phyloP scores from a whole-genome alignment of 2,888 invertebrate genomes.

The Leptopilina myrica region DNA sequence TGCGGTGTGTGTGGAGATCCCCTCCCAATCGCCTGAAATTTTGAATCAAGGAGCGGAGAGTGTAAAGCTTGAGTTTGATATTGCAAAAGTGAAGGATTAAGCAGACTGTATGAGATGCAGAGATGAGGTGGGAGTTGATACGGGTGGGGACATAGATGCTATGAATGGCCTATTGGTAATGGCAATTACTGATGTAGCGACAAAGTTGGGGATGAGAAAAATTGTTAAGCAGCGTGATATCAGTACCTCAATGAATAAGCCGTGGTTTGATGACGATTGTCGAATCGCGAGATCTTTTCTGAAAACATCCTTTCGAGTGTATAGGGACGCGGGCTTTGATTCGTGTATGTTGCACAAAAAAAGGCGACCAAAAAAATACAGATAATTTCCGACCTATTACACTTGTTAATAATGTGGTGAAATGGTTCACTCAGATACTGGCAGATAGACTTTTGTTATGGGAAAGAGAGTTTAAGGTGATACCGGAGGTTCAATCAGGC shows the following conservation, averaged over 20 bases:
- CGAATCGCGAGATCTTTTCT: too few species aligned
- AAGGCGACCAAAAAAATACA: neutral
- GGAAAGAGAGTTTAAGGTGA: neutral
- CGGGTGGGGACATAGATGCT: neutral
- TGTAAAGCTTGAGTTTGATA: neutral
- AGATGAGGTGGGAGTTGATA: neutral
- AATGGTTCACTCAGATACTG: neutral
- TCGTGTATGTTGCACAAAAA: constrained; percentile 4
- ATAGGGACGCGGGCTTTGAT: too few species aligned
- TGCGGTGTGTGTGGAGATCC: neutral
- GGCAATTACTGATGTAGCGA: neutral
- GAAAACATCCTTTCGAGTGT: too few species aligned
- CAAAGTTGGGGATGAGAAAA: neutral
- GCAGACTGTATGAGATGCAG: neutral
- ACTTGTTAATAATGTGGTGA: neutral
- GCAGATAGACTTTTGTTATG: neutral
- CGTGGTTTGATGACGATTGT: too few species aligned
- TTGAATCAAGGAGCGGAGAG: neutral
- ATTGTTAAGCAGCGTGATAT: neutral
- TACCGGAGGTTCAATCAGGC: neutral
- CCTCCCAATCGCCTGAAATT: neutral
- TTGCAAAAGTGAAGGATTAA: neutral
- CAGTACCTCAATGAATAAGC: too few species aligned
- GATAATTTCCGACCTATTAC: neutral
- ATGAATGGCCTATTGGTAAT: neutral